A percentile compares a stretch with the other conserved stretches of the same genome.
These are phyloP conservation scores for Homarus americanus DNA, from an alignment of 1,140 invertebrate genomes.

Conservation along the genomic window DNA sequence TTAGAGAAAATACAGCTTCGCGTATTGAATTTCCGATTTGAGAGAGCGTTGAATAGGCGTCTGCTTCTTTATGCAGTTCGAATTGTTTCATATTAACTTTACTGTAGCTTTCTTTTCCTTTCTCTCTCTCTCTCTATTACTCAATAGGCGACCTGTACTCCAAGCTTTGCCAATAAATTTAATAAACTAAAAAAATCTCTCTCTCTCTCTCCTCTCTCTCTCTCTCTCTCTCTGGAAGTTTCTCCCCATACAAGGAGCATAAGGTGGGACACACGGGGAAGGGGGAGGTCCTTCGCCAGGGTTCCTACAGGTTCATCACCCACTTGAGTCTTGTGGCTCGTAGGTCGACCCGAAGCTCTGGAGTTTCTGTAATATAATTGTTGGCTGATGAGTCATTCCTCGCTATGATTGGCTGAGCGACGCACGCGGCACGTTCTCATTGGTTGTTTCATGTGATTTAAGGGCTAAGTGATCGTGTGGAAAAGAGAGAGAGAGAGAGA, in stretches of 20 bases:
- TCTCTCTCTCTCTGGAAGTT: constrained; percentile 25
- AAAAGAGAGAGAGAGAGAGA: neutral
- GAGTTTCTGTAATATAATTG: constrained; percentile 48
- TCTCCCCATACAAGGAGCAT: neutral
- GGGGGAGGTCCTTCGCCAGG: too few relatives aligned
- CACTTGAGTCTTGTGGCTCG: too few relatives aligned
- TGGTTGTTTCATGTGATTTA: neutral
- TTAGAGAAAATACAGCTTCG: constrained; percentile 48
- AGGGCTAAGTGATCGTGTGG: neutral
- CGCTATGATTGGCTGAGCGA: constrained; percentile 30
- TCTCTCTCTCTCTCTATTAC: constrained; percentile 1
- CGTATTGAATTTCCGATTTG: constrained; percentile 59
- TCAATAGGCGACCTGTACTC: neutral
- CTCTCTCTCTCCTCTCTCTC: constrained; percentile 18
- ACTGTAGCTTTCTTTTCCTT: neutral
- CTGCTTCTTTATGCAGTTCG: constrained; percentile 20
- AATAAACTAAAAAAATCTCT: too few relatives aligned
- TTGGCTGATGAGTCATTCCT: constrained; percentile 56
- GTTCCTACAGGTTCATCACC: too few relatives aligned
- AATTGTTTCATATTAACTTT: constrained; percentile 16
- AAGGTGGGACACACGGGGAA: neutral
- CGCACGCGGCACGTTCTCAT: constrained; percentile 26
- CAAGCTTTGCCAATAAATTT: too few relatives aligned
- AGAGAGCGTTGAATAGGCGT: constrained; percentile 17
- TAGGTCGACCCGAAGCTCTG: too few relatives aligned